phyloP scores from a whole-genome alignment of 2,888 invertebrate genomes.

The Micropterix aruncella region DNA sequence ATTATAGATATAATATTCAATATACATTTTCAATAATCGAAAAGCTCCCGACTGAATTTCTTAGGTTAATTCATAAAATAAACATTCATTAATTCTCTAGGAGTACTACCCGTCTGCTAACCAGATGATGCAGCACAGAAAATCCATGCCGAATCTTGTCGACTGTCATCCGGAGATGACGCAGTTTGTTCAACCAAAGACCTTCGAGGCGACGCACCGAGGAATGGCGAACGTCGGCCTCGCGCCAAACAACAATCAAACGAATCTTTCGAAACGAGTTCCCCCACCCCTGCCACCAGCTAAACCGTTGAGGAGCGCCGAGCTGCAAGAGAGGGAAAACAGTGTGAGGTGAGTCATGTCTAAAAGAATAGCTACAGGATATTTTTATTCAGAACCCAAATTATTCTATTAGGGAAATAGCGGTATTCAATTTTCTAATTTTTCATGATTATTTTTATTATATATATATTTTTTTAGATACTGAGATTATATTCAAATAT shows the following conservation, averaged over 20 bases:
- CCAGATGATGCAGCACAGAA: conserved; percentile 22
- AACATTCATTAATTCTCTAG: too few relatives aligned
- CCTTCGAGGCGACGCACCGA: neutral
- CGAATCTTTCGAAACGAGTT: conserved; percentile 18
- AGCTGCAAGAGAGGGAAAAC: conserved; percentile 33
- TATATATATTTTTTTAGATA: neutral
- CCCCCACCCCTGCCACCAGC: conserved; percentile 18
- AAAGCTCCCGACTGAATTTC: too few relatives aligned
- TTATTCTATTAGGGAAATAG: too few relatives aligned
- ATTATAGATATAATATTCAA: too few relatives aligned
- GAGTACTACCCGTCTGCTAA: neutral
- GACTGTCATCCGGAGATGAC: conserved; percentile 19
- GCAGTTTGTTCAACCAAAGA: conserved; percentile 1
- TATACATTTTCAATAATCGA: too few relatives aligned
- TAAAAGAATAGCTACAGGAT: too few relatives aligned
- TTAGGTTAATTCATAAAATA: too few relatives aligned
- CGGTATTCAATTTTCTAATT: neutral
- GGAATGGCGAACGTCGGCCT: conserved; percentile 17
- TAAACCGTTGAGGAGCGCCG: conserved; percentile 25
- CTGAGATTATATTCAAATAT: too few relatives aligned
- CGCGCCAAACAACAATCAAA: conserved; percentile 20
- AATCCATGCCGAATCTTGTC: conserved; percentile 36
- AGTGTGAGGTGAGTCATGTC: conserved; percentile 30
- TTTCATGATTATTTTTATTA: neutral
- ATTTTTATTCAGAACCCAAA: too few relatives aligned